A percentile compares a stretch with the other conserved stretches of the same genome.
Evolutionary conservation across 2,888 invertebrate species (phyloP).

Genomic region (Dicroscelio sp.): DNA sequence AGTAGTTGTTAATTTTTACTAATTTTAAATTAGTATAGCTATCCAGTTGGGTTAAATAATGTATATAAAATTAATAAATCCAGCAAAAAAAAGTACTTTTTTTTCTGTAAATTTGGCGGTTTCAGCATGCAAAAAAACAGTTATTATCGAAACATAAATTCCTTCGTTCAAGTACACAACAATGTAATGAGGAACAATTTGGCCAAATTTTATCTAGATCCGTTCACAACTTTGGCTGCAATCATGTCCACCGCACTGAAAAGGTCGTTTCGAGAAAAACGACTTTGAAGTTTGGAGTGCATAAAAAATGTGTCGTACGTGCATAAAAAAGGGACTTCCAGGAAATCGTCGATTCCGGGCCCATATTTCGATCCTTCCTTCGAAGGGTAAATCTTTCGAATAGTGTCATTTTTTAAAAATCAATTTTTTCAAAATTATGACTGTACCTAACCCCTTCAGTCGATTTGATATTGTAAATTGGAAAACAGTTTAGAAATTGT

Average conservation of each 20-base stretch:
- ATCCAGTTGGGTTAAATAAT: too few relatives aligned
- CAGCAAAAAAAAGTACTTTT: not conserved
- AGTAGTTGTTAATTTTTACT: too few relatives aligned
- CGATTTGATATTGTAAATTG: too few relatives aligned
- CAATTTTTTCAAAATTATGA: too few relatives aligned
- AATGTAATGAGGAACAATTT: constrained; percentile 1
- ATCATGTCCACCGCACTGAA: not conserved
- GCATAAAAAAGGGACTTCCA: constrained; percentile 32
- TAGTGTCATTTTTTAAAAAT: too few relatives aligned
- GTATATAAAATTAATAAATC: too few relatives aligned
- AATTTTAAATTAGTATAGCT: too few relatives aligned
- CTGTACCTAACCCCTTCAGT: too few relatives aligned
- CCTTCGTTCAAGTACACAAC: not conserved
- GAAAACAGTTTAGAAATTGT: too few relatives aligned
- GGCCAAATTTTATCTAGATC: constrained; percentile 7
- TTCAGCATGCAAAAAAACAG: constrained; percentile 3
- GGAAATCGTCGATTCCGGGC: constrained; percentile 29
- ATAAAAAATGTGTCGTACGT: constrained; percentile 30
- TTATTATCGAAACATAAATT: not conserved
- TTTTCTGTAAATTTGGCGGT: not conserved
- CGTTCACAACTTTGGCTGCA: constrained; percentile 14
- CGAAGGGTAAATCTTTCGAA: too few relatives aligned
- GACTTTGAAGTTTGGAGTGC: too few relatives aligned
- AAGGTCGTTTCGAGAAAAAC: not conserved
- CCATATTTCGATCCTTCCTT: constrained; percentile 25